Evolutionary conservation across 2,888 invertebrate species (phyloP), one percentile per base, ranked within the genome.

Genomic region (Sesia bembeciformis): DNA sequence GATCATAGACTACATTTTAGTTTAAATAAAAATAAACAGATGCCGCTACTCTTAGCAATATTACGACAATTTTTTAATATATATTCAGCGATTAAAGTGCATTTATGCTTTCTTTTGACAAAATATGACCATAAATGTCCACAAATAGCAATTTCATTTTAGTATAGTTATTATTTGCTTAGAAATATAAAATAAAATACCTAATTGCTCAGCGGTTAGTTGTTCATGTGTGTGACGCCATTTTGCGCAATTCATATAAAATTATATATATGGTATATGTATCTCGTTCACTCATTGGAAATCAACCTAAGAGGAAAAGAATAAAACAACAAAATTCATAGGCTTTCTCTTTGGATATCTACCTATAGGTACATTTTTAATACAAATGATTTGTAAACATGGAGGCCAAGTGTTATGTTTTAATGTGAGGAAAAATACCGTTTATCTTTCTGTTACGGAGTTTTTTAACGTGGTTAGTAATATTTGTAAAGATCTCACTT

Each of bases 351-450:
- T 74, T 55, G 59, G 46, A 46, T 68, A 64, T 62, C 75, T 74
- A 63, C 63, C 65, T 74, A 52, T 52, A 46, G 46, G n/a, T 66
- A 73, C 63, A 72, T 75, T 76, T 83, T 81, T 84, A 82, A 74
- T 74, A 74, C 68, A 76, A 84, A 81, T 77, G 77, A 88, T 85
- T 88, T 89, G 89, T 89, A 89, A 89, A 89, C 88, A 89, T 89
- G 89, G 89, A 81, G 84, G 87, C 81, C 74, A 76, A 81, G 81
- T 81, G 78, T 77, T 77, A 68, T 74, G 72, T 66, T 72, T 62
- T 60, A 70, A 67, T 70, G 73, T 78, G 65, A 73, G 76, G 65
- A 73, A 72, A 71, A 70, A 61, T 64, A 40, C 8, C 60, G 60
- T 64, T 65, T 65, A 64, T 60, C 59, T 61, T 67, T 62, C 57